phyloP scores from a whole-genome alignment of 2,888 invertebrate genomes.

The Euphydryas editha region DNA sequence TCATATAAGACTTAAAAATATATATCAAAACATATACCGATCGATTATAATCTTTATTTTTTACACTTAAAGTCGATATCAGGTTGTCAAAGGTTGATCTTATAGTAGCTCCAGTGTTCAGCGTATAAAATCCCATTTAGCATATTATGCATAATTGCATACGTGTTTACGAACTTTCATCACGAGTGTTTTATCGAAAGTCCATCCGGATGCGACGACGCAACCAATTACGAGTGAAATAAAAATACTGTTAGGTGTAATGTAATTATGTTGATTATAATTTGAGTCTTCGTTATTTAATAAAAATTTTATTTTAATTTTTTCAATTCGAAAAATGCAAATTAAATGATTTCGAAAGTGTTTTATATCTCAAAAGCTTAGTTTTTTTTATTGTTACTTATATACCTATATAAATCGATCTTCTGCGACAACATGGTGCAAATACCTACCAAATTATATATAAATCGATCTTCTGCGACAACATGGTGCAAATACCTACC shows the following conservation, averaged over 20 bases:
- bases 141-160: constrained; percentile 58
- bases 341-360: background rate
- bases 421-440: too few species aligned
- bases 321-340: background rate
- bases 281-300: background rate
- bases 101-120: constrained; percentile 1
- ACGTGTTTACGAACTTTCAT: constrained; percentile 61
- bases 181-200: constrained; percentile 55
- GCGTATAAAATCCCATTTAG: constrained; percentile 48
- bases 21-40: constrained; percentile 6
- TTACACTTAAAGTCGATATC: constrained; percentile 22
- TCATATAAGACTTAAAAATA: constrained; percentile 29
- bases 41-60: constrained; percentile 29
- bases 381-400: too few species aligned
- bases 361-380: background rate
- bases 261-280: background rate
- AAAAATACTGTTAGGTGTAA: constrained; percentile 7
- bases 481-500: too few species aligned
- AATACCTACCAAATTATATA: too few species aligned
- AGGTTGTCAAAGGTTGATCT: background rate
- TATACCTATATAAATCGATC: too few species aligned
- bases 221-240: constrained; percentile 12
- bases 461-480: too few species aligned
- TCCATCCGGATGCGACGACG: constrained; percentile 31
- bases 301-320: background rate